Evolutionary conservation across 1,140 invertebrate species (phyloP).

Genomic region (Drosophila ercepeae): DNA sequence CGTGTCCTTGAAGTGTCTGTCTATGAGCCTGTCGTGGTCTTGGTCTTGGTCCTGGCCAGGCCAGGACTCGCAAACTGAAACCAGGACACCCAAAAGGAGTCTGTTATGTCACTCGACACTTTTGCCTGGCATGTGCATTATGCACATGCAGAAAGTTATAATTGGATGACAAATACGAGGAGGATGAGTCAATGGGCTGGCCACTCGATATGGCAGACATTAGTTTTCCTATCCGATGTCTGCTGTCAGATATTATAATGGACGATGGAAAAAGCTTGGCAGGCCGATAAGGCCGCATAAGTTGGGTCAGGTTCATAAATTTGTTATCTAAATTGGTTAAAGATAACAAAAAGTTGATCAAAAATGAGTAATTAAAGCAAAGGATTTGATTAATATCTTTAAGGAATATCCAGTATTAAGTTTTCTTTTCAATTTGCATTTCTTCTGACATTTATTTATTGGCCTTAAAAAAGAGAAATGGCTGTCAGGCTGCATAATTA

Average conservation of each 20-base stretch:
- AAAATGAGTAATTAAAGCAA: not conserved
- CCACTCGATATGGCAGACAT: conserved; percentile 12
- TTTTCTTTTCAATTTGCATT: conserved; percentile 34
- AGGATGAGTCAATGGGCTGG: conserved; percentile 12
- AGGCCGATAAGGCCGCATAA: not conserved
- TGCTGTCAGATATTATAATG: conserved; percentile 15
- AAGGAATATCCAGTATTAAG: not conserved
- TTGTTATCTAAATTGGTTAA: too few relatives aligned
- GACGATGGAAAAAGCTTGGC: not conserved
- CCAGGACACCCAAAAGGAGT: conserved; percentile 12
- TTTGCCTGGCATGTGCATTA: conserved; percentile 9
- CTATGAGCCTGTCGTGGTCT: conserved; percentile 3
- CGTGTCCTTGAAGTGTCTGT: conserved; percentile 31
- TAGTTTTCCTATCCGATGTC: conserved; percentile 10
- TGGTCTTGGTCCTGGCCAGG: not conserved
- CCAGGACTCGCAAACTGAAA: conserved; percentile 4
- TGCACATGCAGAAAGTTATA: conserved; percentile 1
- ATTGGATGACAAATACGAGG: conserved; percentile 17
- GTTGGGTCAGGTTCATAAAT: not conserved
- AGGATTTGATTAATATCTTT: not conserved
- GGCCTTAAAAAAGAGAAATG: conserved; percentile 33
- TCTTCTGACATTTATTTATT: conserved; percentile 26
- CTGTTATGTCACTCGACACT: conserved; percentile 33
- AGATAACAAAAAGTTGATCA: too few relatives aligned
- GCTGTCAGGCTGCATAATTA: conserved; percentile 43